Base-by-base conservation (phyloP, 2,113 vertebrate species). In the Colinus virginianus region DNA sequence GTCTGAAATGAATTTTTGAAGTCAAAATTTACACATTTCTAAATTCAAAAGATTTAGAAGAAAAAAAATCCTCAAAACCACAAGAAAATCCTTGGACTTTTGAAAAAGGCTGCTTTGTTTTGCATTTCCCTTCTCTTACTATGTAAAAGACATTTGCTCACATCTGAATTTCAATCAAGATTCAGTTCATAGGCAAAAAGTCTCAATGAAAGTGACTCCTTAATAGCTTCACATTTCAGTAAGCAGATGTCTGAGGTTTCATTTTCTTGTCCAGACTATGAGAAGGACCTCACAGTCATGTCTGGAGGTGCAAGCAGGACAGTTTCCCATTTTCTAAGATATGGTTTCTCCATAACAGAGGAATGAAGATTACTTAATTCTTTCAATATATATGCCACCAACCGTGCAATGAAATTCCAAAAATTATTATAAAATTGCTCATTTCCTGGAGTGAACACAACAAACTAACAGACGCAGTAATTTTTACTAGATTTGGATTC, bases 361-460 rank as follows among this genome's bases (percentile, higher is more conserved):
- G 23, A 79, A 87, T 43, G 84, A 2, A 82, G 59, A 95, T 84
- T 84, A 78, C 43, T 87, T 90, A 46, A 93, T 85, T 94, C 51
- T 80, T 85, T 87, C 71, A 51, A 87, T 8, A 55, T 90, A 95
- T 92, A 79, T 87, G 36, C 94, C 91, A 93, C 91, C 81, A 94
- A 90, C 84, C 6, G 14, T 78, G 94, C 89, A 92, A 85, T 70
- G 81, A 95, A 92, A 94, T 94, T 94, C 92, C 59, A 95, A 87
- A 89, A 95, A 96, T 96, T 94, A 93, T 96, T 75, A 93, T 87
- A 91, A 95, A 96, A 95, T 94, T 94, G 81, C 87, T 96, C 84
- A 92, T 96, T 96, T 96, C 95, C 95, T 96, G 94, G 93, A 95
- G 64, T 94, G 95, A 96, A 90, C 87, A 94, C 96, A 97, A 96